Evolutionary conservation across 2,113 vertebrate genomes (phyloP).

Genomic region (Saccopteryx bilineata): DNA sequence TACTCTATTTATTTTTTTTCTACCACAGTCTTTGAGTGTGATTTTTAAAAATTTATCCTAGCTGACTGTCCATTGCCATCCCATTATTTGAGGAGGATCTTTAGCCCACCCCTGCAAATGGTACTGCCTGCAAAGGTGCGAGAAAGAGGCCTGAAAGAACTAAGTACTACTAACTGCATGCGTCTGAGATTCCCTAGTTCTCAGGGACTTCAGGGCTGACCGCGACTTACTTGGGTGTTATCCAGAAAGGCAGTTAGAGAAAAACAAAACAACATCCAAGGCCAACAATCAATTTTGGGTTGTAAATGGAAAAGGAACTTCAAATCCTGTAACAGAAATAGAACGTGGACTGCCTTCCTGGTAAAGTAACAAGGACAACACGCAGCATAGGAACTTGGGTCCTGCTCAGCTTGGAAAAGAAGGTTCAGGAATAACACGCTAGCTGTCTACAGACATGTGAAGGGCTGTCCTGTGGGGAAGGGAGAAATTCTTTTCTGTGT

Average conservation of each 20-base stretch:
- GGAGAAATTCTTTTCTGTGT: not conserved
- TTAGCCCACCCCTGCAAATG: not conserved
- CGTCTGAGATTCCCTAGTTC: slow-evolving; percentile 28
- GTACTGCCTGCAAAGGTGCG: slow-evolving; percentile 12
- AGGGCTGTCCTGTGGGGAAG: not conserved
- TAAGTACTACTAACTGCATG: not conserved
- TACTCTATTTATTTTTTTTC: not conserved
- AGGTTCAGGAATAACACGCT: not conserved
- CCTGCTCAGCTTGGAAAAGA: not conserved
- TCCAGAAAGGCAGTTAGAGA: slow-evolving; percentile 26
- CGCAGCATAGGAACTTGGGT: no score
- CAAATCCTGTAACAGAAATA: not conserved
- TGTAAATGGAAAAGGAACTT: slow-evolving; percentile 21
- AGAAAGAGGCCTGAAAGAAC: slow-evolving; percentile 44
- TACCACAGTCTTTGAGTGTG: not conserved
- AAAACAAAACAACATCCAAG: not conserved
- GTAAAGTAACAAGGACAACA: not conserved
- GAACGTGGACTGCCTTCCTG: not conserved
- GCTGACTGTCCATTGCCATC: not conserved
- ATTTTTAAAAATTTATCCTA: not conserved
- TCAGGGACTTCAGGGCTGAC: not conserved
- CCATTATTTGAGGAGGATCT: not conserved
- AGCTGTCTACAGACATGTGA: not conserved
- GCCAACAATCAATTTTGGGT: not conserved
- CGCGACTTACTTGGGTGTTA: not conserved